Base-by-base conservation (phyloP, 2,797 vertebrate species). In the Protonibea diacanthus region DNA sequence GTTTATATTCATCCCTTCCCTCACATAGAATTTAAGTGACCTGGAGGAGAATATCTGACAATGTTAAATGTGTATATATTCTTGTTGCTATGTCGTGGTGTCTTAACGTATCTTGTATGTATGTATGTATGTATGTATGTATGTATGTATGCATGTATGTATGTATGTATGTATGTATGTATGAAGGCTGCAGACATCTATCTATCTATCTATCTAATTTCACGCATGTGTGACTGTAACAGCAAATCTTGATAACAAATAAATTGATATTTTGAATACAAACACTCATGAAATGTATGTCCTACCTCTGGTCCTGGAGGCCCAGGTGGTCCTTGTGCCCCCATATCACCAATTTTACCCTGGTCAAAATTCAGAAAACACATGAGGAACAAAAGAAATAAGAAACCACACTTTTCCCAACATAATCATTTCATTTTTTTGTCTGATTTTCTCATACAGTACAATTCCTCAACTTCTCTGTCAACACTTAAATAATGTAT, bases 241-340 rank as follows among this genome's bases (percentile, higher is more conserved):
- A 29, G 29, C 29, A 44, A 57, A 40, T 33, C 12, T 0, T 49
- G 4, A 9, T 1, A 42, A 44, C 0, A 51, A 73, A 53, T 15
- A 59, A 52, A 48, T 49, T 14, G 1, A 56, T 4, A 42, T 40
- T 15, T 2, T 40, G 13, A 53, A 62, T 25, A 64, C 8, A 5
- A 18, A 68, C 12, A 60, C 23, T 18, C 10, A 20, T 61, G 11
- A 44, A 44, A 21, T 18, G 4, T 5, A 23, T 51, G 11, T 74
- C 78, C 58, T 81, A 94, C 94, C 93, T 94, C 91, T 85, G 93
- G 93, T 91, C 94, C 94, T 45, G 91, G 72, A 65, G 93, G 91
- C 53, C 94, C 94, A 25, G 69, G 81, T 68, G 84, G 81, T 90
- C 94, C 94, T 78, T 87, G 75, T 4, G 49, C 15, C 44, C 94